Evolutionary conservation across 2,888 invertebrate genomes (phyloP), one percentile per base, ranked within the genome.

Genomic region (Lepidochrysops patricia): DNA sequence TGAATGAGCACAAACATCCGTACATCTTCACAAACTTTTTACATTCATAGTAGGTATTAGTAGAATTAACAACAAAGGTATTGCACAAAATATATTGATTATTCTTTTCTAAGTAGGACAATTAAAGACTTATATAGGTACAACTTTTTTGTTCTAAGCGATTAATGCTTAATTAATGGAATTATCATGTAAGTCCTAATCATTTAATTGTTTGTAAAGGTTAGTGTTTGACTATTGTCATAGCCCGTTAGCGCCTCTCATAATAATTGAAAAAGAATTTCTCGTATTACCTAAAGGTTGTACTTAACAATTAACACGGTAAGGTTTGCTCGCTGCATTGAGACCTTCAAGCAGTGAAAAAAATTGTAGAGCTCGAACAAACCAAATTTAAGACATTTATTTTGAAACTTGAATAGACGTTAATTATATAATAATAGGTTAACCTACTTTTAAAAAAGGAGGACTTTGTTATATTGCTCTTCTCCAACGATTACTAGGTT

Each of bases 171-270:
- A 19, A 43, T 37, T 37, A 19, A 43, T 43, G 19, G 19, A 43
- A 19, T 43, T 43, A 43, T 43, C 43, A 43, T 43, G 19, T 43
- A 43, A 43, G 43, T 43, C 19, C 43, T 43, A 43, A 43, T 43
- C 19, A 43, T 43, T 43, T 43, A 43, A 43, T 43, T 43, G 43
- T 43, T 43, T 15, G 43, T 19, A 19, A 43, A 43, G 43, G 43
- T 43, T 43, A 43, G 43, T 43, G 43, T 43, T 43, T 43, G 19
- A 19, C 19, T 19, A 43, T 43, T 43, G 19, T 43, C 19, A 43
- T 19, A 19, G 19, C 43, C 6, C 9, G 3, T 19, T 43, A 43
- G 15, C 43, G 43, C 7, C 19, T 19, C 15, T 13, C 7, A 37
- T 43, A 19, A 7, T 43, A 15, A 43, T 43, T 43, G 9, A 19